These are phyloP conservation scores for Allygus modestus DNA, from an alignment of 2,888 invertebrate species.

Conservation along the genomic window DNA sequence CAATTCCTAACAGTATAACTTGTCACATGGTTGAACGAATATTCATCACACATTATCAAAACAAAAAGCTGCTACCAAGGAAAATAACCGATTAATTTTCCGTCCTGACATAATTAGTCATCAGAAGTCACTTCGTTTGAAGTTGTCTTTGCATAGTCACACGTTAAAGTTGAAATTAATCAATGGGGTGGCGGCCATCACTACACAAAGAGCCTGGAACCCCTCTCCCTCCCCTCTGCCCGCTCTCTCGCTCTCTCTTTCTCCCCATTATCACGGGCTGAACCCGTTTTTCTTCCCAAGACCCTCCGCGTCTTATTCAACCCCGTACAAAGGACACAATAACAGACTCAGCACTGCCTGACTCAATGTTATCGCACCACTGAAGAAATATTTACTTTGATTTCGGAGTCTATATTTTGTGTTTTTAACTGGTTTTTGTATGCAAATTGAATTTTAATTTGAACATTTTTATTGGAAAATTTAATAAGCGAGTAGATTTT, in stretches of 20 bases:
- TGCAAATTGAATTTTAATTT: too few species aligned
- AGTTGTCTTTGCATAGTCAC: constrained; percentile 47
- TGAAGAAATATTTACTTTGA: constrained; percentile 23
- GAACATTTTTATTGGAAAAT: too few species aligned
- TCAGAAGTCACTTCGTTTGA: not conserved
- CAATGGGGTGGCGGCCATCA: constrained; percentile 33
- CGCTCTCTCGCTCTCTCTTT: not conserved
- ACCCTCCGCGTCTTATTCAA: constrained; percentile 11
- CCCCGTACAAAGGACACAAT: constrained; percentile 40
- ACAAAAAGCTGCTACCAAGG: not conserved
- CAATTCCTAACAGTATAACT: too few species aligned
- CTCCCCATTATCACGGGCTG: constrained; percentile 29
- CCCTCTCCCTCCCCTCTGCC: not conserved
- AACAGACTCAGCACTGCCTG: not conserved
- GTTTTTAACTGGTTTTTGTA: too few species aligned
- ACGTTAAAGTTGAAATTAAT: constrained; percentile 52
- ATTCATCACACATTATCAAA: too few species aligned
- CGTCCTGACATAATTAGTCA: not conserved
- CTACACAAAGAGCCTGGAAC: constrained; percentile 46
- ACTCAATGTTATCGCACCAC: constrained; percentile 15
- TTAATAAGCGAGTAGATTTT: too few species aligned
- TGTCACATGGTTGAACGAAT: too few species aligned
- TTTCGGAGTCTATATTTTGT: too few species aligned
- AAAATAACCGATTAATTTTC: constrained; percentile 16
- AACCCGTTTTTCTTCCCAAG: constrained; percentile 30